A percentile compares a stretch with the other conserved stretches of the same genome.
These are phyloP conservation scores for Clamator glandarius DNA, from an alignment of 2,797 vertebrate genomes.

Conservation along the genomic window DNA sequence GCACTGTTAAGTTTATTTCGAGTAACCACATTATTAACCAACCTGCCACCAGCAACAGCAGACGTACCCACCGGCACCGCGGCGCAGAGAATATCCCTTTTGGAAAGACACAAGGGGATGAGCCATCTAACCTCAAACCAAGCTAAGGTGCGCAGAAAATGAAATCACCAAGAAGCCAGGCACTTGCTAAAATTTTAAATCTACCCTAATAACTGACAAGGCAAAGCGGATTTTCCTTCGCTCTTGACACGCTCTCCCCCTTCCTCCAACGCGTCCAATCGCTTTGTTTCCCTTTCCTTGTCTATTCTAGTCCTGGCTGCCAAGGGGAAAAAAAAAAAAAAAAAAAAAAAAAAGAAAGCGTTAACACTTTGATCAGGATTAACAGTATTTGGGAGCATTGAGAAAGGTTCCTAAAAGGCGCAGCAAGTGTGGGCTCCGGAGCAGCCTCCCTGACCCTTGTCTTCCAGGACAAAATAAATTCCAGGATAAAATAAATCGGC, in stretches of 20 bases:
- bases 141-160: neutral
- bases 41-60: neutral
- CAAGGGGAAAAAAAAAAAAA: neutral
- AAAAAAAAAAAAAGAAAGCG: neutral
- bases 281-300: neutral
- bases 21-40: neutral
- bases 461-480: neutral
- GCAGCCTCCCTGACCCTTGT: neutral
- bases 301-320: neutral
- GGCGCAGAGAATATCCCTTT: accelerated
- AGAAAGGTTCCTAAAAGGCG: too few species aligned
- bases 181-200: neutral
- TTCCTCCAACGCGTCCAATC: accelerated
- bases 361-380: neutral
- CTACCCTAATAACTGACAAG: neutral
- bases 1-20: neutral
- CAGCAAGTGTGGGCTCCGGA: too few species aligned
- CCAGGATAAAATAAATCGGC: too few species aligned
- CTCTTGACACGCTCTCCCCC: neutral
- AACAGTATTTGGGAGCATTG: neutral
- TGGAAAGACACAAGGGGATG: accelerated
- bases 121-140: neutral
- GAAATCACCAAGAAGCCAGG: neutral
- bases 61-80: neutral
- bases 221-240: neutral